Base-by-base conservation (phyloP, 2,888 invertebrate species). In the Melolontha melolontha region DNA sequence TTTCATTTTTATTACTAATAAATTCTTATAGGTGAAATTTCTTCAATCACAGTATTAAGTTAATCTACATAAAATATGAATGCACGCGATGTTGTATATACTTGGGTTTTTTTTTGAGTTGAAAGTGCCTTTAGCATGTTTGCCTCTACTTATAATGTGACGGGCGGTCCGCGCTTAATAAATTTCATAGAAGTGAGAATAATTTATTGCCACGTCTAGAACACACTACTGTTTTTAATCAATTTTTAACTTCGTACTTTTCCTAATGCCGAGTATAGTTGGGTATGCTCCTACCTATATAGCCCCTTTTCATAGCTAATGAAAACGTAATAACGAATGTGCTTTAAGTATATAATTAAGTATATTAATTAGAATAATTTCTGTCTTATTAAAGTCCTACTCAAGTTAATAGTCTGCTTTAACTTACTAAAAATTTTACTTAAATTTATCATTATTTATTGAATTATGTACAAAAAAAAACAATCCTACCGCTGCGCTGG, bases 261-360 rank as follows among this genome's bases (percentile, higher is more conserved):
- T 59, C 62, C 4, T 22, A 22, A 22, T 22, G 4, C 4, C 4
- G n/a, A n/a, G n/a, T n/a, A n/a, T n/a, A n/a, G n/a, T n/a, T n/a
- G n/a, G n/a, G 22, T 22, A 22, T 22, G 4, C 1, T 22, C 22
- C 2, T 22, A 2, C 4, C 2, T 4, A 22, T 22, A 22, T 22
- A 22, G 22, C 4, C 4, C 22, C 4, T 22, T 22, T 22, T 22
- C 22, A 4, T 22, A 22, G 1, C 22, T 22, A 22, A 22, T 69
- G 34, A 64, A 73, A 71, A 70, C 69, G 73, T 75, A 74, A 50
- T 50, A n/a, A n/a, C n/a, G n/a, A n/a, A n/a, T n/a, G n/a, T n/a
- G n/a, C n/a, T n/a, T n/a, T n/a, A n/a, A n/a, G n/a, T n/a, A n/a
- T n/a, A n/a, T n/a, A n/a, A n/a, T n/a, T n/a, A n/a, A n/a, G n/a